Evolutionary conservation across 2,113 vertebrate species (phyloP).

Genomic region (Mormoops blainvillei): DNA sequence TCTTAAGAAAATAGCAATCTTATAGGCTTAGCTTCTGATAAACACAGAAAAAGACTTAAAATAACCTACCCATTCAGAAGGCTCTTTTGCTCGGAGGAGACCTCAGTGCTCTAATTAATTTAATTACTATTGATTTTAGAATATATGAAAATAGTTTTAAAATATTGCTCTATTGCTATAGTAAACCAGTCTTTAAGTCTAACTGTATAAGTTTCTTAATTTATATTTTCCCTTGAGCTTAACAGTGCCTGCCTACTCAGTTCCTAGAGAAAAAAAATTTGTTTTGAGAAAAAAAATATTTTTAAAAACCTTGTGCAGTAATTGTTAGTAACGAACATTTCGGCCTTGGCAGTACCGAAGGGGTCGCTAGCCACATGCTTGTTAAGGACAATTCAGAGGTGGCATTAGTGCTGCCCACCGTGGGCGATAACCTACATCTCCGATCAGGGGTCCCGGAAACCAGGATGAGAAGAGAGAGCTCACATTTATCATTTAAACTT

Average conservation of each 20-base stretch:
- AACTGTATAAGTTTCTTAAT: not conserved
- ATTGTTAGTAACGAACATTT: slow-evolving; percentile 7
- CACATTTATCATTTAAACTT: not conserved
- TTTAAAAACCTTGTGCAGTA: not conserved
- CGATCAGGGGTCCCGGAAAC: not conserved
- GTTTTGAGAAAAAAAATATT: not conserved
- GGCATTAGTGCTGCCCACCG: not conserved
- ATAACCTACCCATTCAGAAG: not conserved
- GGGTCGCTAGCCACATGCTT: not conserved
- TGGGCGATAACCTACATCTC: not conserved
- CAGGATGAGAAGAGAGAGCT: not conserved
- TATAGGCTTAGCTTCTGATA: not conserved
- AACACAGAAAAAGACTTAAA: not conserved
- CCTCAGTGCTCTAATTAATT: not conserved
- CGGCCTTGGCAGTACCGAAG: not conserved
- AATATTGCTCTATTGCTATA: not conserved
- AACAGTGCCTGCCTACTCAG: not conserved
- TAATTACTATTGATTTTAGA: not conserved
- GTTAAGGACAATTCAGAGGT: not conserved
- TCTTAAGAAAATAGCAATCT: not conserved
- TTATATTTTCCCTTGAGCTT: not conserved
- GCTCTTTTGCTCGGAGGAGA: not conserved
- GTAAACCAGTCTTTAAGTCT: not conserved
- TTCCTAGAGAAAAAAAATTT: not conserved
- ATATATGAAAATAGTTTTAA: not conserved